Percentiles rank a stretch among this genome's conserved stretches.
phyloP scores from a whole-genome alignment of 2,113 vertebrate species.

The Mobula birostris region DNA sequence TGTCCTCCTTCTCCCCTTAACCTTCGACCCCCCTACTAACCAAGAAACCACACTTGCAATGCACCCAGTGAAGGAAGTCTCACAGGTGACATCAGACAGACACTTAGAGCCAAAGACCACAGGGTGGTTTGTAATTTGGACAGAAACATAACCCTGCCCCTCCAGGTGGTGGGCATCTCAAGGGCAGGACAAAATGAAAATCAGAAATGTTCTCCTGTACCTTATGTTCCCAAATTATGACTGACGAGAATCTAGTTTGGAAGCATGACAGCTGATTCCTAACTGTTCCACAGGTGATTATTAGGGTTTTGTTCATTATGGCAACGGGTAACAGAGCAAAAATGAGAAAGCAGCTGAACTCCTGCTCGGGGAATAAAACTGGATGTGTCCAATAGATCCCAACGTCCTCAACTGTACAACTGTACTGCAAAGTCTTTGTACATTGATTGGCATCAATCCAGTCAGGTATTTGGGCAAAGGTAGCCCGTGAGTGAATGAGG shows the following conservation, averaged over 20 bases:
- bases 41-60: background rate
- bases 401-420: background rate
- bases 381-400: background rate
- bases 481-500: conserved; percentile 36
- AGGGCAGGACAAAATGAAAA: background rate
- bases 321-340: background rate
- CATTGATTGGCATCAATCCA: conserved; percentile 22
- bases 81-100: background rate
- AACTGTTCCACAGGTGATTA: background rate
- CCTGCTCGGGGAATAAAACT: background rate
- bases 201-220: background rate
- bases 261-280: background rate
- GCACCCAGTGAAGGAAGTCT: background rate
- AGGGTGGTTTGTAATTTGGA: background rate
- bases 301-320: background rate
- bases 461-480: conserved; percentile 34
- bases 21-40: too few relatives aligned
- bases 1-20: too few relatives aligned
- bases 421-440: background rate
- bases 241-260: background rate
- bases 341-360: background rate
- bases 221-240: background rate
- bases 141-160: too few relatives aligned
- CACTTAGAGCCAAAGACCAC: background rate
- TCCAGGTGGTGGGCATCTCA: background rate